Evolutionary conservation across 2,888 invertebrate species (phyloP).

Genomic region (Tanypteryx hageni): DNA sequence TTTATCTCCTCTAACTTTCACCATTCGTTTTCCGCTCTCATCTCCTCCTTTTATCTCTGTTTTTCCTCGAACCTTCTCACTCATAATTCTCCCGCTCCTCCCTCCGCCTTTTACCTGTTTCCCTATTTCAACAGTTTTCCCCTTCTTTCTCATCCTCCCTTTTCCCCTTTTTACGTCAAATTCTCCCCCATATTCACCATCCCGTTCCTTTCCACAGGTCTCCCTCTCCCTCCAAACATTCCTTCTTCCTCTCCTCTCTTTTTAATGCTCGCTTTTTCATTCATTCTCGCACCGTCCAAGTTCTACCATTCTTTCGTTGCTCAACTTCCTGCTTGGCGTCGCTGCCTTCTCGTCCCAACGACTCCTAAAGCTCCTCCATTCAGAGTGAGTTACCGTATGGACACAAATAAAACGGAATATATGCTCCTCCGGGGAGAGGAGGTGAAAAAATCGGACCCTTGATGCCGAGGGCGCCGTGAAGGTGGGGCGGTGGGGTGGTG

Average conservation of each 20-base stretch:
- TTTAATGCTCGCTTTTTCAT: slow-evolving; percentile 16
- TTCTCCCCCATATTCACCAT: not conserved
- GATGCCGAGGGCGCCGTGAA: not conserved
- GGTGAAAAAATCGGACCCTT: slow-evolving; percentile 6
- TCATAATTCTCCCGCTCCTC: no score
- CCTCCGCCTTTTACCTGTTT: not conserved
- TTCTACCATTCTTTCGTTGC: not conserved
- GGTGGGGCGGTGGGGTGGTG: no score
- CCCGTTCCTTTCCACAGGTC: not conserved
- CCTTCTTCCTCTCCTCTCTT: not conserved
- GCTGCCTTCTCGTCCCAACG: not conserved
- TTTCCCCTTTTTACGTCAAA: not conserved
- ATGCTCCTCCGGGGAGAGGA: not conserved
- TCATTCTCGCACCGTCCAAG: not conserved
- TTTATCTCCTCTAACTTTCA: no score
- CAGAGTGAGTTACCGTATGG: not conserved
- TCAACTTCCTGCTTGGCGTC: slow-evolving; percentile 17
- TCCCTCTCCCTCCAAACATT: not conserved
- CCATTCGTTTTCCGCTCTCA: no score
- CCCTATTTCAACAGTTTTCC: not conserved
- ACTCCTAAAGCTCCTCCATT: not conserved
- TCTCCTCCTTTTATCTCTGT: no score
- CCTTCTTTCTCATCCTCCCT: not conserved
- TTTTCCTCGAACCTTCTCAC: no score
- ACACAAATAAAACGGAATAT: slow-evolving; percentile 5